These are phyloP conservation scores for Laticauda laticaudata DNA, from an alignment of 2,113 vertebrate species.

Conservation along the genomic window DNA sequence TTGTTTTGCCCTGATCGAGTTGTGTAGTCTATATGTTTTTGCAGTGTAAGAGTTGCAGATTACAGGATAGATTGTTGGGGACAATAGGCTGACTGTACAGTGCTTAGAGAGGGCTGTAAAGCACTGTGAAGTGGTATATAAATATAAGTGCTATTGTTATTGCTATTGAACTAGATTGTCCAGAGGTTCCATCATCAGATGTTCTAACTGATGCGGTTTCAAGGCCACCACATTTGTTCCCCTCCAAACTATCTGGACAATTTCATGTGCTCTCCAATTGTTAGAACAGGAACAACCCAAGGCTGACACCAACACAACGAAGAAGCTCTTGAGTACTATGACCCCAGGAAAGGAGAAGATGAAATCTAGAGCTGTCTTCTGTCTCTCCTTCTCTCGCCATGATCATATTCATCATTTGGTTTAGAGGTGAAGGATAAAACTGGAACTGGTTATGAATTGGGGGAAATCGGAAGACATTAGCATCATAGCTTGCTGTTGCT, in stretches of 20 bases:
- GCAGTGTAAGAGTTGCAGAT: too few species aligned
- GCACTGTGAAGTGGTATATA: too few species aligned
- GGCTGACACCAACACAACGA: accelerated
- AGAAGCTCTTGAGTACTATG: conserved; percentile 29
- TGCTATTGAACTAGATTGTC: accelerated
- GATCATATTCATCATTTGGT: not conserved
- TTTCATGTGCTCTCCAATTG: accelerated
- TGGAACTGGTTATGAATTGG: not conserved
- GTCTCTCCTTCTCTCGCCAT: not conserved
- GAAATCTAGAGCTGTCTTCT: not conserved
- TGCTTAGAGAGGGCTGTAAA: too few species aligned
- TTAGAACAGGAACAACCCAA: conserved; percentile 25
- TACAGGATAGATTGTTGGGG: too few species aligned
- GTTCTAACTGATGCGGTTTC: accelerated
- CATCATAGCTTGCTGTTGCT: not conserved
- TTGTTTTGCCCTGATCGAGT: too few species aligned
- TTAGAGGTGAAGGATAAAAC: not conserved
- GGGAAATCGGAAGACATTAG: not conserved
- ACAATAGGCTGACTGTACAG: too few species aligned
- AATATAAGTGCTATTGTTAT: too few species aligned
- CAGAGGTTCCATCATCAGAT: accelerated
- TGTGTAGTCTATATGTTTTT: too few species aligned
- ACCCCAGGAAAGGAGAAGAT: not conserved
- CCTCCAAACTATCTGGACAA: accelerated
- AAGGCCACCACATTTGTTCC: not conserved